phyloP scores from a whole-genome alignment of 2,113 vertebrate species.

The Amphilophus citrinellus region DNA sequence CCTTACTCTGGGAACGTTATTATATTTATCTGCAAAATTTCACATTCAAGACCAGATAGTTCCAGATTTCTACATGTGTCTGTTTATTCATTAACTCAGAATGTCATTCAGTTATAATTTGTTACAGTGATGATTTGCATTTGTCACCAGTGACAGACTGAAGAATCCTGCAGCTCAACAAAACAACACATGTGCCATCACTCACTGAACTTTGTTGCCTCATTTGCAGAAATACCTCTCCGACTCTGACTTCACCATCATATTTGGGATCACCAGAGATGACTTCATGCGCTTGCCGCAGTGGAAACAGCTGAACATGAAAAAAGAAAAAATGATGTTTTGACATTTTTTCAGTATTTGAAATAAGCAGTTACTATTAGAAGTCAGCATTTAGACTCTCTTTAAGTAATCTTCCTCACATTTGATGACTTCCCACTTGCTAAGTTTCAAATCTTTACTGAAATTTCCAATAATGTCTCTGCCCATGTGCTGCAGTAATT shows the following conservation, averaged over 20 bases:
- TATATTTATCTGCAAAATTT: background rate
- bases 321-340: slow-evolving; percentile 88
- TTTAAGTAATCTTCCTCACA: background rate
- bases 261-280: slow-evolving; percentile 85
- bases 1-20: too few relatives aligned
- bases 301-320: slow-evolving; percentile 88
- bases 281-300: slow-evolving; percentile 81
- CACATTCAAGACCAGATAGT: background rate
- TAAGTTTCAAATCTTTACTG: background rate
- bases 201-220: background rate
- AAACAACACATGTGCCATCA: background rate
- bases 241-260: slow-evolving; percentile 81
- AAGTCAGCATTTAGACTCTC: background rate
- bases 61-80: background rate
- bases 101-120: background rate
- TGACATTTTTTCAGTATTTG: slow-evolving; percentile 44
- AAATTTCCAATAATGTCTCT: background rate
- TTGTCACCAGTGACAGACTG: background rate
- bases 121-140: background rate
- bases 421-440: background rate
- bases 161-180: background rate
- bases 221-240: slow-evolving; percentile 84
- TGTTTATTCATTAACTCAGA: background rate
- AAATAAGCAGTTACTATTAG: background rate
- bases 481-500: background rate